Base-by-base conservation (phyloP, 2,888 invertebrate species). In the Cryptophagus acutangulus region DNA sequence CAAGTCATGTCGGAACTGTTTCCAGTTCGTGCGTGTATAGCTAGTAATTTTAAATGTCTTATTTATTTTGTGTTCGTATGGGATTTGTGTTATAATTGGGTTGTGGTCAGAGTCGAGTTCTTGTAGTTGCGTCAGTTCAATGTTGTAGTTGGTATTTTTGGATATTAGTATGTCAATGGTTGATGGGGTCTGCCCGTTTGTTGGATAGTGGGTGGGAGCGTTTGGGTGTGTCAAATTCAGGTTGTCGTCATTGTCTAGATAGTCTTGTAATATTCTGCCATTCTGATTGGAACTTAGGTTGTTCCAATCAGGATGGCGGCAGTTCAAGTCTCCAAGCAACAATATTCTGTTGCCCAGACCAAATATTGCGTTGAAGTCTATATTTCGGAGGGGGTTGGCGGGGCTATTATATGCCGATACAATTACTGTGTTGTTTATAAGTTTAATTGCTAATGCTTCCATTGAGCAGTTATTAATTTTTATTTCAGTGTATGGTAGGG, bases 1-100 rank as follows among this genome's bases (percentile, higher is more conserved):
- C 1, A 46, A 6, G n/a, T 25, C 20, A 12, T 25, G 13, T 5
- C 41, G 26, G 25, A 30, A 47, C 24, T 36, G n/a, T 8, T 15
- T 17, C 47, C 47, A 47, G 24, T 45, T 34, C 3, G 47, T 39
- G 8, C 20, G 30, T 24, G 31, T 36, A 29, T 6, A 20, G 9
- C 6, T 6, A 6, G 5, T 20, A 20, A 20, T 9, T 6, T 20
- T 6, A 20, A 5, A 9, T 20, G 20, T 9, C 5, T 6, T 9
- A 6, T 6, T 20, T 5, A 6, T 5, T 20, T 20, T 20, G 5
- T 20, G 5, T 20, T 6, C 20, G 9, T 5, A 5, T 20, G 9
- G 9, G 6, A 20, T 20, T 5, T 20, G 5, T 20, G 20, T 9
- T 6, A 20, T 20, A 9, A 20, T 20, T 14, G 37, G 28, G 13